Percentiles rank a stretch among this genome's conserved stretches.
Conservation (phyloP, 2,888 invertebrate genomes). For the Limnephilus auricula region DNA sequence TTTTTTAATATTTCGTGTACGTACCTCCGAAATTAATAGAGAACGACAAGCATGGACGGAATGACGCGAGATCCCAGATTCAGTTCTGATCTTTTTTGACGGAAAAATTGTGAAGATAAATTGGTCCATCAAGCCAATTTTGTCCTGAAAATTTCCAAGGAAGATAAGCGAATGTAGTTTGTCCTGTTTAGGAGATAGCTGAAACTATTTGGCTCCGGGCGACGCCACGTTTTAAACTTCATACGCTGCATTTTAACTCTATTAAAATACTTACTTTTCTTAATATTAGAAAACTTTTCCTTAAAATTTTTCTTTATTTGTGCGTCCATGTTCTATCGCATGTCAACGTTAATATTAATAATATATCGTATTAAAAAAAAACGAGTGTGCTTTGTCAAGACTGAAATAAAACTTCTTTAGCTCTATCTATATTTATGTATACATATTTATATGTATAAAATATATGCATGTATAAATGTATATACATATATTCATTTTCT, state of each 20-base stretch:
- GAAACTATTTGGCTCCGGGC: background rate
- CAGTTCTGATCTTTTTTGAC: slow-evolving; percentile 37
- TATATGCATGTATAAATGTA: no score
- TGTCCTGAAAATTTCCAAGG: slow-evolving; percentile 40
- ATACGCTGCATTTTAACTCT: background rate
- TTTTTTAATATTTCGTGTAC: background rate
- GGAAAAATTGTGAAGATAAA: slow-evolving; percentile 48
- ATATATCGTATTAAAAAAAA: no score
- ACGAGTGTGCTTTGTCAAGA: no score
- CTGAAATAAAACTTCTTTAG: no score
- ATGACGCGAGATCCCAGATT: slow-evolving; percentile 28
- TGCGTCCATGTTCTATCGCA: background rate
- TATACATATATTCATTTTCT: no score
- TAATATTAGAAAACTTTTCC: background rate
- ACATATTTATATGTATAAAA: no score
- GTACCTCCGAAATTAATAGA: background rate
- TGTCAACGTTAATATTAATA: no score
- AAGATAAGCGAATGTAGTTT: slow-evolving; percentile 41
- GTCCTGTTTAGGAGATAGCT: background rate
- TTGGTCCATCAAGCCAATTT: slow-evolving; percentile 47
- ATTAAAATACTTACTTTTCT: background rate
- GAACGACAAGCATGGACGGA: slow-evolving; percentile 4
- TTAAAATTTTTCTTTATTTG: background rate
- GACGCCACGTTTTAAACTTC: background rate
- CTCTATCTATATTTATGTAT: no score